These are phyloP conservation scores for Scomber colias DNA, from an alignment of 2,113 vertebrate genomes.

Conservation along the genomic window DNA sequence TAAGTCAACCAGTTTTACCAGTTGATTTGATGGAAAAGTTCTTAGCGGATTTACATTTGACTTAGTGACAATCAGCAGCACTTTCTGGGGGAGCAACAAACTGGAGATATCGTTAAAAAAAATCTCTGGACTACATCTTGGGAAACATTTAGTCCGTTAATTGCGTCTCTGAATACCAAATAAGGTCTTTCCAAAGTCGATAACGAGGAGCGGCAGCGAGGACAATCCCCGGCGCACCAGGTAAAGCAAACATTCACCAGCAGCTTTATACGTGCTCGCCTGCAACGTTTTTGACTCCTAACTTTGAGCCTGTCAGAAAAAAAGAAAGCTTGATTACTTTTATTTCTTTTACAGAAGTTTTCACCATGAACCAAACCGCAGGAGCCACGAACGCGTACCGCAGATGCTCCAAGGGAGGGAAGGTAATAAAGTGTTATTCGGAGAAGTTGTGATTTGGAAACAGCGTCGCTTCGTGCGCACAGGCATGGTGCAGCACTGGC, in stretches of 20 bases:
- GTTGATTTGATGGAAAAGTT: conserved; percentile 35
- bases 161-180: neutral
- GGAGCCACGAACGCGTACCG: conserved; percentile 83
- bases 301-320: conserved; percentile 19
- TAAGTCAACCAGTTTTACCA: neutral
- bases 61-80: conserved; percentile 8
- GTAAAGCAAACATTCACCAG: neutral
- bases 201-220: neutral
- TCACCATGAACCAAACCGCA: conserved; percentile 86
- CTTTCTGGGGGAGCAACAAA: conserved; percentile 7
- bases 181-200: neutral
- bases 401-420: conserved; percentile 84
- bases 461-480: neutral
- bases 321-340: neutral
- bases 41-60: conserved; percentile 25
- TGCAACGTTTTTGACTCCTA: neutral
- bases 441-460: conserved; percentile 2
- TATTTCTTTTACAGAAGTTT: conserved; percentile 50
- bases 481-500: neutral
- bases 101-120: neutral
- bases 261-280: neutral
- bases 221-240: conserved; percentile 27
- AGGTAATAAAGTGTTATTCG: conserved; percentile 74
- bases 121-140: conserved; percentile 38
- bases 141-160: neutral